Evolutionary conservation across 2,797 vertebrate species (phyloP), one percentile per base, ranked within the genome.

Genomic region (Ceyx erithaca): DNA sequence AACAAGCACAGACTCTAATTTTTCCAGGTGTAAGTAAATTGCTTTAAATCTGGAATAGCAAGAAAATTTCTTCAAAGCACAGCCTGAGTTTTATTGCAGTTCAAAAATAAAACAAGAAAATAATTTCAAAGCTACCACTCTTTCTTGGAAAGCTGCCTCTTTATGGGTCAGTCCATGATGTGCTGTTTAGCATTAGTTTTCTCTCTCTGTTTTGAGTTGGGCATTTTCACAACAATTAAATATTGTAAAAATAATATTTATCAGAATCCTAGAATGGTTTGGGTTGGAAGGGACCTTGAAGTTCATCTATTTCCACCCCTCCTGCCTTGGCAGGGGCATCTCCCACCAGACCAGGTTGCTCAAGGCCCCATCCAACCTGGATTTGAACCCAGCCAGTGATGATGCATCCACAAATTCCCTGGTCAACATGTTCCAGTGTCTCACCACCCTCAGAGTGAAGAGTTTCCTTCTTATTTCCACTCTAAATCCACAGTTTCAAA

Each of bases 101-200:
- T 66, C 59, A 87, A 94, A 96, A 92, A 75, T 58, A 77, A 18
- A 92, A 66, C 49, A 71, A 49, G 40, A 85, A 73, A 88, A 87
- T 57, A 90, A 90, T 78, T 93, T 66, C 62, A 82, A 69, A 64
- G 70, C 58, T 85, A 94, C 69, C 54, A 51, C 17, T 72, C 20
- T 45, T 73, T 85, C 78, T 90, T 85, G 77, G 80, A 94, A 79
- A 71, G 21, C 25, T 73, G 30, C 12, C 58, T 28, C 43, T 89
- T 93, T 80, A 70, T 21, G 57, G 71, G 72, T 64, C 73, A 89
- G 61, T 41, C 55, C 37, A 31, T 12, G 21, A 28, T 28, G 45
- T 82, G 28, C 37, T 86, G 28, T 35, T 9, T 62, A 66, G 31
- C n/a, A 31, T 51, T 51, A 81, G 35, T n/a, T 35, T 94, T 52